These are phyloP conservation scores for Zaprionus tsacasi DNA, from an alignment of 1,140 invertebrate genomes.

Conservation along the genomic window DNA sequence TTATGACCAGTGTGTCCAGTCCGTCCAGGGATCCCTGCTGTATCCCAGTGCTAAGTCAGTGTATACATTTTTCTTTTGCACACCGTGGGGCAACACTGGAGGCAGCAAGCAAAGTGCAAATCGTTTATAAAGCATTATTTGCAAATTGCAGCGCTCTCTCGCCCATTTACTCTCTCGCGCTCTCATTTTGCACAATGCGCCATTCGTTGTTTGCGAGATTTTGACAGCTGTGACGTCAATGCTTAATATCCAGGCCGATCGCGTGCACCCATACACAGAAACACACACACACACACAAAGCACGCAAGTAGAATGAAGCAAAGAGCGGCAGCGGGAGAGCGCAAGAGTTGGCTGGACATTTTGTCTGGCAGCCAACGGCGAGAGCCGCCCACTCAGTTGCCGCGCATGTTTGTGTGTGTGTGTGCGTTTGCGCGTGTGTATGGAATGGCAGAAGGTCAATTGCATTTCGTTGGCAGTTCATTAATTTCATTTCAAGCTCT, in stretches of 20 bases:
- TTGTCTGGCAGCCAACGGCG: conserved; percentile 49
- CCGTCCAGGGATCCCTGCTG: not conserved
- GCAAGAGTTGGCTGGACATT: conserved; percentile 46
- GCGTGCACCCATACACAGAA: conserved; percentile 50
- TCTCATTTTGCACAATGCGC: conserved; percentile 3
- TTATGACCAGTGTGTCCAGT: conserved; percentile 52
- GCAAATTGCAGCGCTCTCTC: conserved; percentile 24
- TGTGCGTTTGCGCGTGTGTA: conserved; percentile 18
- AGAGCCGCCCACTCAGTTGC: conserved; percentile 53
- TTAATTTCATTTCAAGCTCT: conserved; percentile 65
- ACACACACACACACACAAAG: not conserved
- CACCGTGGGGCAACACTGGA: conserved; percentile 20
- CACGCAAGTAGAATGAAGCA: not conserved
- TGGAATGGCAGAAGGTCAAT: conserved; percentile 71
- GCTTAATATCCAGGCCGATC: conserved; percentile 63
- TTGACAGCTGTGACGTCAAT: conserved; percentile 71
- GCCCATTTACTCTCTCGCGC: not conserved
- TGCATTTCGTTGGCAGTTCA: conserved; percentile 77
- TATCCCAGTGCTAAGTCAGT: not conserved
- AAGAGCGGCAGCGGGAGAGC: conserved; percentile 8
- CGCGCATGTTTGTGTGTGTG: not conserved
- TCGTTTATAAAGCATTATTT: conserved; percentile 43
- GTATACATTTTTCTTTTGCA: not conserved
- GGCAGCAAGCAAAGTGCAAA: conserved; percentile 26
- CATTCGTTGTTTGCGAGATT: conserved; percentile 11